Evolutionary conservation across 1,140 invertebrate genomes (phyloP), one percentile per base, ranked within the genome.

Genomic region (Drosophila rufa): DNA sequence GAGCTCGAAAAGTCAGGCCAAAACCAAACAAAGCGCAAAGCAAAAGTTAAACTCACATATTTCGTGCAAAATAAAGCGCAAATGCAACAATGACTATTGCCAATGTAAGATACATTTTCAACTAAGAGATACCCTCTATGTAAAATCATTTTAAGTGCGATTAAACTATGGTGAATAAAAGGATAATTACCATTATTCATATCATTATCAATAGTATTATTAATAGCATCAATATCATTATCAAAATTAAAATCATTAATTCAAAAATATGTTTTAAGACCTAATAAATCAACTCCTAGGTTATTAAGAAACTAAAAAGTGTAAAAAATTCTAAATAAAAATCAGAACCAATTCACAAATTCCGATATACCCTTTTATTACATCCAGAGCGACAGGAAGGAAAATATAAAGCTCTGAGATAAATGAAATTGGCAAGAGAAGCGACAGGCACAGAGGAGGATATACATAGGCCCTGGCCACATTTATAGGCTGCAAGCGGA

Each of bases 381-480:
- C 38, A 58, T 38, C 56, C 27, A 48, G 40, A 62, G 9, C 50
- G 45, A 7, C 69, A 73, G 70, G 58, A 74, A 75, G 58, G 59
- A 75, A 56, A 55, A 75, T 69, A 78, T 77, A 87, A 89, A 86
- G 79, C 84, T 84, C 76, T 74, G 80, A 84, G 84, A 89, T 90
- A 89, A 89, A 89, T 89, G 78, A 89, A 89, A 89, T 89, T 89
- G 80, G 85, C 85, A 89, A 89, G 58, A 67, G 82, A 75, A 67
- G 65, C 61, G 64, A 57, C 71, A 56, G 61, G 42, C 64, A 73
- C 59, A 70, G 59, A 57, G 47, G 22, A 70, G 53, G 59, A 70
- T 70, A 70, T 33, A 33, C 30, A 33, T 68, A 68, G 64, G 64
- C 62, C 67, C 27, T 36, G 22, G 64, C 22, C 9, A 38, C 62